Percentiles rank a stretch among this genome's conserved stretches.
These are phyloP conservation scores for Cololabis saira DNA, from an alignment of 2,113 vertebrate species.

Conservation along the genomic window DNA sequence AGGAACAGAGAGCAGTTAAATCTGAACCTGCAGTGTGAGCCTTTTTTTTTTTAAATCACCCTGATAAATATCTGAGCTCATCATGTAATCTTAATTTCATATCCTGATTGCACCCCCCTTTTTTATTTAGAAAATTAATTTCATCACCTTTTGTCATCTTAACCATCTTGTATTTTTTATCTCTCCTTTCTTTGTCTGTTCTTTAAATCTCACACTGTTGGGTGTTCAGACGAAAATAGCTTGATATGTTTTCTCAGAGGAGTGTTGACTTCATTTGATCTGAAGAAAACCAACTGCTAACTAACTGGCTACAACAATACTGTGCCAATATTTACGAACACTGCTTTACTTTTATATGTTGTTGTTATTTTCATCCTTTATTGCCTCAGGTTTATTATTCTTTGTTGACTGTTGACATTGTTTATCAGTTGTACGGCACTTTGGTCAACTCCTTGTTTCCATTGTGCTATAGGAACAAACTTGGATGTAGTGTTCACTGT, in stretches of 20 bases:
- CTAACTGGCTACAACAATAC: too few species aligned
- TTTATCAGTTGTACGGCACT: too few species aligned
- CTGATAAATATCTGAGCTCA: conserved; percentile 38
- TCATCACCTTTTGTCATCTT: conserved; percentile 47
- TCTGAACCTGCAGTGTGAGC: conserved; percentile 13
- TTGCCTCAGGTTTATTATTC: too few species aligned
- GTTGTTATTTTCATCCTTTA: background rate
- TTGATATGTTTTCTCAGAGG: background rate
- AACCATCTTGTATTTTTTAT: conserved; percentile 1
- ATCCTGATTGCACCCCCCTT: conserved; percentile 52
- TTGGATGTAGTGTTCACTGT: too few species aligned
- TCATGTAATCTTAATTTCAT: conserved; percentile 49
- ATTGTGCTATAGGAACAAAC: too few species aligned
- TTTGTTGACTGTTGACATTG: too few species aligned
- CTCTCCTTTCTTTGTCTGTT: conserved; percentile 10
- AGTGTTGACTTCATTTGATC: background rate
- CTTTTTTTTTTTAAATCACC: too few species aligned
- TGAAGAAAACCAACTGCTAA: background rate
- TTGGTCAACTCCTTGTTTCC: too few species aligned
- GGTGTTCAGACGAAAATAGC: conserved; percentile 1
- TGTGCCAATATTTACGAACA: background rate
- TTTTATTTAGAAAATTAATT: conserved; percentile 32
- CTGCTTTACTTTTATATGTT: background rate
- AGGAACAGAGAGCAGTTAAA: conserved; percentile 6
- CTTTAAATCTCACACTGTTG: conserved; percentile 8